Evolutionary conservation across 1,140 invertebrate genomes (phyloP), one percentile per base, ranked within the genome.

Genomic region (Temnothorax nylanderi): DNA sequence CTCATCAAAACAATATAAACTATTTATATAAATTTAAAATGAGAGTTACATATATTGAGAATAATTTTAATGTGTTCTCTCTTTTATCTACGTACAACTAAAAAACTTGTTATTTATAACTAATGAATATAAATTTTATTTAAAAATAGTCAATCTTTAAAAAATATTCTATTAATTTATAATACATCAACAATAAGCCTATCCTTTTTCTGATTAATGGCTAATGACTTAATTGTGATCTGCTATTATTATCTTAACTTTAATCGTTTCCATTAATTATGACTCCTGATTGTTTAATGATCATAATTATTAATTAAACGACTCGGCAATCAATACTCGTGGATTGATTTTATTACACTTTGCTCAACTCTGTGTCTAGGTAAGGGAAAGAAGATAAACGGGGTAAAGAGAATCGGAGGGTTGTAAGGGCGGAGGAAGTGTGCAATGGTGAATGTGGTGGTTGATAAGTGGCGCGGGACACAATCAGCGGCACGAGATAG

Each of bases 361-460:
- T 41, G 34, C 44, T 13, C 2, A 69, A 69, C 49, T 69, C 11
- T 56, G 21, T 81, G 51, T 18, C 51, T 56, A 84, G 80, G 18
- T 32, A 69, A 41, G n/a, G 3, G n/a, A 32, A 10, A 16, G 71
- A 26, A 47, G 21, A 56, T 34, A 67, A 85, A 76, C 54, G 58
- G 18, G 51, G 21, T 44, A 54, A 62, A 75, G 44, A 26, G 80
- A 62, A 37, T 82, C 67, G 58, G 80, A 80, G 74, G 64, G 26
- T 8, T 37, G 21, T 21, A 49, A 49, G 77, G 44, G 41, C 74
- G 84, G 56, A 65, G 67, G 72, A 41, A 62, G 44, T 74, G 58
- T 80, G 71, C 75, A 85, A 86, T 67, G 84, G 74, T 65, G 72
- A 67, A 88, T 47, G 58, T 21, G n/a, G 58, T 26, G 75, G 37